These are phyloP conservation scores for Tetragonisca angustula DNA, from an alignment of 2,888 invertebrate genomes.

Conservation along the genomic window DNA sequence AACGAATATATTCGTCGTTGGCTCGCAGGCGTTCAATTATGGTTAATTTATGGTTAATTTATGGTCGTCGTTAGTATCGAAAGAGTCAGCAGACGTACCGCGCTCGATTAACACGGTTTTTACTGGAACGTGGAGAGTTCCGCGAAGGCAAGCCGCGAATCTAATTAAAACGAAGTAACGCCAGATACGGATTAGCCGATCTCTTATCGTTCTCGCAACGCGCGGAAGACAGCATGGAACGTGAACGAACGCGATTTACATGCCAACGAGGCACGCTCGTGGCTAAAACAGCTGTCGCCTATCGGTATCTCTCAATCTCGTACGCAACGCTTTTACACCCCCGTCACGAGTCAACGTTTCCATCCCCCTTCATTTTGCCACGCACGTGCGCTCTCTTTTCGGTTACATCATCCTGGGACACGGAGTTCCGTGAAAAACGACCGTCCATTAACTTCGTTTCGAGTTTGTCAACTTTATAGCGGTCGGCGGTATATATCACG, in stretches of 20 bases:
- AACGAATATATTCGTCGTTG: too few species aligned
- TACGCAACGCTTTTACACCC: not conserved
- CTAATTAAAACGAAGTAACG: conserved; percentile 21
- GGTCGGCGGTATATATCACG: not conserved
- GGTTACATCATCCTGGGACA: not conserved
- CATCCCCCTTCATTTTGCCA: too few species aligned
- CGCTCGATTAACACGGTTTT: not conserved
- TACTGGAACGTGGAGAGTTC: too few species aligned
- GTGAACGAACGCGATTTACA: conserved; percentile 30
- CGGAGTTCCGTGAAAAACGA: conserved; percentile 38
- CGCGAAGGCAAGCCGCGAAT: not conserved
- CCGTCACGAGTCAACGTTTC: not conserved
- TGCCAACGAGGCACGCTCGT: not conserved
- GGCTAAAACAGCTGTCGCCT: conserved; percentile 1
- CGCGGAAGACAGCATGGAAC: not conserved
- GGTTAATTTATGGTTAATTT: too few species aligned
- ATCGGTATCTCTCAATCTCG: conserved; percentile 13
- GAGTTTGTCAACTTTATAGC: conserved; percentile 38
- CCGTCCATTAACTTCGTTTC: conserved; percentile 30
- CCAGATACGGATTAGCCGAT: conserved; percentile 1
- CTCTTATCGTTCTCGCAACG: conserved; percentile 15
- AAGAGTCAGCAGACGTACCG: not conserved
- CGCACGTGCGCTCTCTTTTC: not conserved
- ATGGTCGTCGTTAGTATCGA: too few species aligned
- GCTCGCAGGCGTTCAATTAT: too few species aligned